phyloP scores from a whole-genome alignment of 2,888 invertebrate species.

The Limnephilus rhombicus region DNA sequence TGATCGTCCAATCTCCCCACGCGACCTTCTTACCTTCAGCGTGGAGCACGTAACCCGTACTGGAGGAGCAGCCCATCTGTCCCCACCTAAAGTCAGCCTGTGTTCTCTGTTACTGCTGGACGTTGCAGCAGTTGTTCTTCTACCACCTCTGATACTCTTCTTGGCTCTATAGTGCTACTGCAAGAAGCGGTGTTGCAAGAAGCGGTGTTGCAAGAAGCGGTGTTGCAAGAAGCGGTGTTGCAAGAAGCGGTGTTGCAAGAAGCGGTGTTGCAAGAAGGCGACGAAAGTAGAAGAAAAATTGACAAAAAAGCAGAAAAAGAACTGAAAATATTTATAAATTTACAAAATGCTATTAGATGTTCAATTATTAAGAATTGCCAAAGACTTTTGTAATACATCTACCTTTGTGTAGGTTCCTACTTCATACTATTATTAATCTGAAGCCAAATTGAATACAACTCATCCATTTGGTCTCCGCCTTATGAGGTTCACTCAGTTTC shows the following conservation, averaged over 20 bases:
- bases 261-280: background rate
- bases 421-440: too few species aligned
- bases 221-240: too few species aligned
- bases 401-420: too few species aligned
- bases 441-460: too few species aligned
- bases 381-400: too few species aligned
- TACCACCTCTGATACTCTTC: constrained; percentile 17
- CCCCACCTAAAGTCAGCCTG: constrained; percentile 27
- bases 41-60: constrained; percentile 46
- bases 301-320: background rate
- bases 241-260: too few species aligned
- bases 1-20: constrained; percentile 61
- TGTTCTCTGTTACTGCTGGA: constrained; percentile 25
- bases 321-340: background rate
- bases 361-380: too few species aligned
- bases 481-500: too few species aligned
- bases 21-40: constrained; percentile 55
- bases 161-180: background rate
- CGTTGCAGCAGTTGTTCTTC: constrained; percentile 45
- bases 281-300: background rate
- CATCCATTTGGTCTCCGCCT: too few species aligned
- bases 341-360: too few species aligned
- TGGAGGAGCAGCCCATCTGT: constrained; percentile 61
- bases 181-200: background rate
- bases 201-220: too few species aligned